phyloP scores from a whole-genome alignment of 2,797 vertebrate genomes.

The Poeciliopsis presidionis region DNA sequence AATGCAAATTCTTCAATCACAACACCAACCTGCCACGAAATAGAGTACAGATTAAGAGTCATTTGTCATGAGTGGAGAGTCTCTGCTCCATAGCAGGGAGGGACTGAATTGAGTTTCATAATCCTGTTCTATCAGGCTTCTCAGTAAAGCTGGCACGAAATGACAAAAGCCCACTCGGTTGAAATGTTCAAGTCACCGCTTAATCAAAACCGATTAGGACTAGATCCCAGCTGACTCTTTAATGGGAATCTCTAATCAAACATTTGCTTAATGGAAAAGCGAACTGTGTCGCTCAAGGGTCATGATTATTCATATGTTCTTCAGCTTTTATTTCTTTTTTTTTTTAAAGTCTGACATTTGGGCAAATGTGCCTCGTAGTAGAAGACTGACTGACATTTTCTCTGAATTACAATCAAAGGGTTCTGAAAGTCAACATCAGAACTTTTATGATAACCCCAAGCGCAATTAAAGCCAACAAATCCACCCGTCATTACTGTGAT shows the following conservation, averaged over 20 bases:
- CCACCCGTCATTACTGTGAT: background rate
- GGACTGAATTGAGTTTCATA: background rate
- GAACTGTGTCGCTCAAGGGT: background rate
- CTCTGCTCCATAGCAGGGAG: background rate
- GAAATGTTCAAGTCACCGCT: background rate
- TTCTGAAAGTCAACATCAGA: background rate
- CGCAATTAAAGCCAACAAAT: background rate
- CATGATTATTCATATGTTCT: background rate
- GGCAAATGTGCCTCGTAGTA: background rate
- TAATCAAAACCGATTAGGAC: background rate
- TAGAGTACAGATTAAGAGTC: background rate
- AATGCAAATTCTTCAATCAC: background rate
- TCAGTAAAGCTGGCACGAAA: background rate
- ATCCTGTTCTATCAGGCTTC: background rate
- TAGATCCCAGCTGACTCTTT: background rate
- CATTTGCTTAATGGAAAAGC: background rate
- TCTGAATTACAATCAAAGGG: background rate
- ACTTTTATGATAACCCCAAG: background rate
- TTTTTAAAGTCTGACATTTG: background rate
- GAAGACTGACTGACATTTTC: background rate
- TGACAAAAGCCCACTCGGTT: background rate
- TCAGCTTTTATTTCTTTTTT: background rate
- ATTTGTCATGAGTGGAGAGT: slow-evolving; percentile 4
- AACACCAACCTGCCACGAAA: background rate
- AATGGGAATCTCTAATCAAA: background rate